Evolutionary conservation across 2,888 invertebrate species (phyloP).

Genomic region (Tiphia femorata): DNA sequence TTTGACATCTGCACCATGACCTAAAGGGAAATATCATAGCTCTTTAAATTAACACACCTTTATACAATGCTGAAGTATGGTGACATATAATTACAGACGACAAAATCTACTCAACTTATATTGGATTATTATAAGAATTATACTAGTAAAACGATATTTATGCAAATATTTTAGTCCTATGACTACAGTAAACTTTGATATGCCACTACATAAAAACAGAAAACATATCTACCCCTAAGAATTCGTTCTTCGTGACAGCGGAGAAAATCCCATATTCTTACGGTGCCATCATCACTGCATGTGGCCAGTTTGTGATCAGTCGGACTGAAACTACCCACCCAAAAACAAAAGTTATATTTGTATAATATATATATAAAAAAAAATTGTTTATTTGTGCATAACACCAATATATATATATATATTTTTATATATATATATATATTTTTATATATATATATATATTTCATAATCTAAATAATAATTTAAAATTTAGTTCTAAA

Average conservation of each 20-base stretch:
- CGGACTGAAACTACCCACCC: slow-evolving; percentile 91
- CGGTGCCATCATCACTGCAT: slow-evolving; percentile 99
- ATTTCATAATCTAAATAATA: neutral
- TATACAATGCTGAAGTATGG: neutral
- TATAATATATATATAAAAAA: slow-evolving; percentile 46
- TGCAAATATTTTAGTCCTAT: too few relatives aligned
- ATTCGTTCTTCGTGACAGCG: slow-evolving; percentile 97
- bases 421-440: too few relatives aligned
- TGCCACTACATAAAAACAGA: too few relatives aligned
- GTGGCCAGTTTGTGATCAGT: slow-evolving; percentile 99
- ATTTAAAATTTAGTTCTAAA: too few relatives aligned
- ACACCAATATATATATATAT: neutral
- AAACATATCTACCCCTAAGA: slow-evolving; percentile 81
- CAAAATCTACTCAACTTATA: too few relatives aligned
- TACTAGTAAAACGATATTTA: too few relatives aligned
- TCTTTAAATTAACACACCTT: too few relatives aligned
- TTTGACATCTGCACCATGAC: slow-evolving; percentile 98
- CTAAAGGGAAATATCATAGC: too few relatives aligned
- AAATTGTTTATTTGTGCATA: slow-evolving; percentile 31
- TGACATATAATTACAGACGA: too few relatives aligned
- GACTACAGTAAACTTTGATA: too few relatives aligned
- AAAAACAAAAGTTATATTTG: slow-evolving; percentile 57
- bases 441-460: too few relatives aligned
- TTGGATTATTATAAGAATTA: too few relatives aligned
- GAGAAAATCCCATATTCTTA: slow-evolving; percentile 98